Percentiles rank a stretch among this genome's conserved stretches.
phyloP scores from a whole-genome alignment of 2,888 invertebrate genomes.

The Deilephila porcellus region DNA sequence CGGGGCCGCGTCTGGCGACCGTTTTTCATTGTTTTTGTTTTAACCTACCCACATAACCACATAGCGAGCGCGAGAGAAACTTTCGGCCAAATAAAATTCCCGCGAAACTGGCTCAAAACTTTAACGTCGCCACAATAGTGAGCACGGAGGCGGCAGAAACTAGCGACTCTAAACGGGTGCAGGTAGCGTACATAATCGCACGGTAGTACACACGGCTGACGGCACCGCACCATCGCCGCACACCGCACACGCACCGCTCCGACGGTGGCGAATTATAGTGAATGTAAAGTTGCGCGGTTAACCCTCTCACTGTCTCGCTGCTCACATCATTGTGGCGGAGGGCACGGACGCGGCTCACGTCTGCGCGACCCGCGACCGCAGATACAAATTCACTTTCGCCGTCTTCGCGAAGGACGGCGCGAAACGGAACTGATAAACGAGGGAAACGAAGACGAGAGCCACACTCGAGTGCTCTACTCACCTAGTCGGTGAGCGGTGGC shows the following conservation, averaged over 20 bases:
- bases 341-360: slow-evolving; percentile 50
- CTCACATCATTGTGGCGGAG: slow-evolving; percentile 56
- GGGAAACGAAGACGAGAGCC: slow-evolving; percentile 66
- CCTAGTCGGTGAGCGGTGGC: slow-evolving; percentile 79
- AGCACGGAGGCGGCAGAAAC: slow-evolving; percentile 38
- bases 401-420: slow-evolving; percentile 73
- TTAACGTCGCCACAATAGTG: slow-evolving; percentile 40
- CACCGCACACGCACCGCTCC: slow-evolving; percentile 41
- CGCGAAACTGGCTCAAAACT: slow-evolving; percentile 63
- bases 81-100: slow-evolving; percentile 50
- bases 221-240: neutral
- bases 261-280: slow-evolving; percentile 61
- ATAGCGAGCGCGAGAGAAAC: slow-evolving; percentile 46
- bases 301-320: slow-evolving; percentile 58
- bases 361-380: slow-evolving; percentile 59
- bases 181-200: slow-evolving; percentile 55
- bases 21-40: slow-evolving; percentile 62
- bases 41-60: slow-evolving; percentile 44
- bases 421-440: slow-evolving; percentile 75
- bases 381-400: slow-evolving; percentile 64
- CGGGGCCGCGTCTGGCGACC: slow-evolving; percentile 21
- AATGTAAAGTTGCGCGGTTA: slow-evolving; percentile 72
- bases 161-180: slow-evolving; percentile 51
- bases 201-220: slow-evolving; percentile 36
- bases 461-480: slow-evolving; percentile 74